Evolutionary conservation across 2,113 vertebrate species (phyloP), one percentile per base, ranked within the genome.

Genomic region (Varanus salvator): DNA sequence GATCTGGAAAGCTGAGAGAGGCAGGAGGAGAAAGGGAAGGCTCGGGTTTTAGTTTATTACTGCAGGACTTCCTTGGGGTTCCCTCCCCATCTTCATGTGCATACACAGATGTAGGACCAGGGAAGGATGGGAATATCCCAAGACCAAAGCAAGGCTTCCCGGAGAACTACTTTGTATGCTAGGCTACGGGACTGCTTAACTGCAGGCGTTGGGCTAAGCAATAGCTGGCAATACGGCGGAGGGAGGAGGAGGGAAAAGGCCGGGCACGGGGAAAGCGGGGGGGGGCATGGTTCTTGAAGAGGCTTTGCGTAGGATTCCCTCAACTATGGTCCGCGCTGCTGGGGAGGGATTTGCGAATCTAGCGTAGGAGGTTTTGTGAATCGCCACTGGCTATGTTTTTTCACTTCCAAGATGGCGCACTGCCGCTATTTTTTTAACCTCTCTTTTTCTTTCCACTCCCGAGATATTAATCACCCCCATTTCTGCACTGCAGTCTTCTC

Each of bases 331-430:
- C 94, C 86, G 57, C 27, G 12, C 31, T 90, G 91, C 86, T 92
- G 82, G 92, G n/a, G 92, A 87, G 92, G 50, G 86, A 92, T 86
- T 93, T 89, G 90, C 95, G 95, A 87, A 83, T 50, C 71, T 90
- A 78, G 86, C 96, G 96, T 96, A 96, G 89, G 92, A 92, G 92
- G 93, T 92, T 96, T 96, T 88, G 96, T 96, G 98, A 97, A 97
- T 98, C 92, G 93, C 94, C 96, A 94, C 91, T 92, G 95, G 95
- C 96, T 96, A 94, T 97, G 90, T 94, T 96, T 94, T 94, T 91
- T 90, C 89, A 93, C 94, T 94, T 96, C 96, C 98, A 98, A 98
- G 97, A 98, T 98, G 98, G 98, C 98, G 98, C 97, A 96, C 92
- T 94, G 96, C 95, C 97, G 97, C 96, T 95, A 95, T 94, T 92